Conservation (phyloP, 2,797 vertebrate genomes). For the Neopelma chrysocephalum region DNA sequence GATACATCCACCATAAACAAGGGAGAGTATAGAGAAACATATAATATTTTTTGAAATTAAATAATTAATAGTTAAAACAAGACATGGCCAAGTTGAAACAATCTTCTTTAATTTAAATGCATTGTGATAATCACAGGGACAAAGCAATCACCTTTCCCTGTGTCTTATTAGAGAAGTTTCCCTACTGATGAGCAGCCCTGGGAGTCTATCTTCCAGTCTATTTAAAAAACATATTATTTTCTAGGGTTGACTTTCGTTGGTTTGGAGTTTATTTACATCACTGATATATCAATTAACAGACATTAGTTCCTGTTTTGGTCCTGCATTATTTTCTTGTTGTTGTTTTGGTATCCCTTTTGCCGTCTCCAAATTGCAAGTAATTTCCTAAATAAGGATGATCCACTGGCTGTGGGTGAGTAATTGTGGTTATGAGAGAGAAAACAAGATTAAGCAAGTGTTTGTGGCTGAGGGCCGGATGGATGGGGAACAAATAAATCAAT, state of each 20-base stretch:
- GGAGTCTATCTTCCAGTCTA: neutral
- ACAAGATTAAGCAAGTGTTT: slow-evolving; percentile 43
- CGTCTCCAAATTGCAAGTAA: slow-evolving; percentile 3
- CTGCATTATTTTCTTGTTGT: neutral
- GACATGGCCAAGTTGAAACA: neutral
- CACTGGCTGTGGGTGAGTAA: slow-evolving; percentile 40
- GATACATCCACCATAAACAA: neutral
- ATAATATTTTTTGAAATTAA: neutral
- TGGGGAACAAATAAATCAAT: slow-evolving; percentile 26
- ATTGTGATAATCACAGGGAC: neutral
- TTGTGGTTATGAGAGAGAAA: slow-evolving; percentile 38
- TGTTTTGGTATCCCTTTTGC: neutral
- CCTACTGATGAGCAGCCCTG: neutral
- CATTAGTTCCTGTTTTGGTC: neutral
- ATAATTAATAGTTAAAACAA: neutral
- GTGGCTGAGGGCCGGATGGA: neutral
- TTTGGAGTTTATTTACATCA: neutral
- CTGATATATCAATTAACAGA: neutral
- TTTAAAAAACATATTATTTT: neutral
- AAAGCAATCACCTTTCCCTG: neutral
- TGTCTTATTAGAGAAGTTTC: neutral
- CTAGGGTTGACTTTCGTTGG: neutral
- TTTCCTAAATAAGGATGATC: slow-evolving; percentile 49
- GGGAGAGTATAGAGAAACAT: neutral
- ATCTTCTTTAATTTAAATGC: neutral